Evolutionary conservation across 2,888 invertebrate species (phyloP), one percentile per base, ranked within the genome.

Genomic region (Cheilosia scutellata): DNA sequence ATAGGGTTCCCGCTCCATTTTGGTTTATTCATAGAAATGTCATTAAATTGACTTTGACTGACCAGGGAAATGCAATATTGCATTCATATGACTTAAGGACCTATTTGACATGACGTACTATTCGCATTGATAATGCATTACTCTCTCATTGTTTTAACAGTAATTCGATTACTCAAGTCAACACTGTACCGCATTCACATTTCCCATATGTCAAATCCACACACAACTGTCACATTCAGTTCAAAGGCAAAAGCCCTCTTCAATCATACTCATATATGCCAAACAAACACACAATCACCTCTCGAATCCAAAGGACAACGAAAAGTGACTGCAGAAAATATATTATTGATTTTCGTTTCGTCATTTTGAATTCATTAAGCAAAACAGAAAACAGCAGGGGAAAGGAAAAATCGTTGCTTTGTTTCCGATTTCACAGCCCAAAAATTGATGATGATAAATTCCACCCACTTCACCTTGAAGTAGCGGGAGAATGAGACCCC

Each of bases 401-500:
- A 44, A 44, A 2, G 16, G 33, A 44, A 57, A 47, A 70, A 58
- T 49, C 58, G 33, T 71, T 47, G 58, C 47, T 70, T 58, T 58
- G 55, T 55, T 66, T 66, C 29, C 20, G 55, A 70, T n/a, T 70
- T 47, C 25, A 31, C 53, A 47, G 25, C 11, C 25, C 20, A 70
- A 47, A 47, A 70, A 47, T 60, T 72, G 72, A 72, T 60, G 20
- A 53, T 42, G 20, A 72, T 31, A 72, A 49, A 72, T 62, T 72
- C 72, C 62, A 31, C 72, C 72, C 72, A 72, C 72, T 62, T 72
- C 62, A 72, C 62, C 72, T 60, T 72, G 71, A 71, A 37, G 70
- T 37, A 16, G 71, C 4, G 9, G 55, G 2, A n/a, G 16, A 11
- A 51, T 11, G 16, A 47, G 16, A n/a, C n/a, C n/a, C 5, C 16